Evolutionary conservation across 2,113 vertebrate species (phyloP).

Genomic region (Cichladusa arquata): DNA sequence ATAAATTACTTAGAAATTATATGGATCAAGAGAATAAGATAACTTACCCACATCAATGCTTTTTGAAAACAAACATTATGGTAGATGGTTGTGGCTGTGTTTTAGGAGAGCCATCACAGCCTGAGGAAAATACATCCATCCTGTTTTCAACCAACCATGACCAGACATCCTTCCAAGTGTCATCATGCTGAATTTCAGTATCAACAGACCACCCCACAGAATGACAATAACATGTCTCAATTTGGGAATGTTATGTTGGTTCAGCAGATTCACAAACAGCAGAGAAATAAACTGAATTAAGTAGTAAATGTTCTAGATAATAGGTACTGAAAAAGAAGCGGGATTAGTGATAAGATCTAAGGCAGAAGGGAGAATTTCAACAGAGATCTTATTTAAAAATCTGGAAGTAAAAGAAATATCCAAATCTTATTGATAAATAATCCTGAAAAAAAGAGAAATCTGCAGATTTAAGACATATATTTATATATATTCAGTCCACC

Average conservation of each 20-base stretch:
- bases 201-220: not conserved
- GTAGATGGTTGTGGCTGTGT: not conserved
- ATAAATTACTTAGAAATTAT: not conserved
- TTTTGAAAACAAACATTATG: not conserved
- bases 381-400: not conserved
- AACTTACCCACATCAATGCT: not conserved
- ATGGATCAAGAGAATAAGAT: not conserved
- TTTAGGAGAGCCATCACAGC: not conserved
- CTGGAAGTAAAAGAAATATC: not conserved
- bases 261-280: not conserved
- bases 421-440: not conserved
- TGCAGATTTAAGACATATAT: not conserved
- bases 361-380: not conserved
- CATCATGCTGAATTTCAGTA: not conserved
- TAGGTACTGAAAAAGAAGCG: not conserved
- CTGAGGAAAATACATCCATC: not conserved
- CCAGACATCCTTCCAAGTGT: not conserved
- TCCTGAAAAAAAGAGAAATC: not conserved
- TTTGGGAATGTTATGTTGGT: not conserved
- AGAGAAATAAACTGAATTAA: not conserved
- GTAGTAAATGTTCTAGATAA: not conserved
- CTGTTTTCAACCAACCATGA: not conserved
- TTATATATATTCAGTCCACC: no score
- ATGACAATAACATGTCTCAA: not conserved
- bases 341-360: not conserved